Evolutionary conservation across 1,140 invertebrate genomes (phyloP), one percentile per base, ranked within the genome.

Genomic region (Triops longicaudatus): DNA sequence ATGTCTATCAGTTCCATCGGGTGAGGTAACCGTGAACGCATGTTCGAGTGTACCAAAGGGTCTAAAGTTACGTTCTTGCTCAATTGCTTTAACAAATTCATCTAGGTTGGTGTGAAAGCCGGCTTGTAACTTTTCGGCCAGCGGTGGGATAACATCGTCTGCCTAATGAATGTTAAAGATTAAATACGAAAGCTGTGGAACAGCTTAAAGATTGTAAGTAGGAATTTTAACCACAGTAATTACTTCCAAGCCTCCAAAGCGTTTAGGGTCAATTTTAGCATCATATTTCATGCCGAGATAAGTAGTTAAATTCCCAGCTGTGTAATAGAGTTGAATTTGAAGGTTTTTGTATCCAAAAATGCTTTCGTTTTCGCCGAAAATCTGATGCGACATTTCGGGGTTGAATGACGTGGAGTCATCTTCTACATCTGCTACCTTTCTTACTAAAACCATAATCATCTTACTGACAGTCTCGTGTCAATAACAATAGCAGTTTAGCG

Each of bases 331-430:
- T 73, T 91, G 88, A 7, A 98, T 89, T 78, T 87, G 87, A 27
- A 97, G 85, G 82, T 94, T 90, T 83, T 91, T 89, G 82, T 97
- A 98, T 22, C 96, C 96, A 87, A 97, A 97, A 83, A 98, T 96
- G 78, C 89, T 92, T 85, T 98, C 96, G 81, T 91, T 88, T 81
- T 96, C 93, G 27, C 95, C 95, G 86, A 97, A 98, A 22, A 97
- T 88, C 85, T 98, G 95, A 87, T 98, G 94, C 74, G 93, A 92
- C 93, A 97, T 96, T 74, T 92, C 91, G 9, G 95, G 93, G 73
- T 89, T 87, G 83, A 97, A 97, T 17, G 85, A 86, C 9, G 85
- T 85, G n/a, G 86, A 84, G 41, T 92, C 89, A 84, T 93, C 87
- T 79, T 92, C 88, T 26, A 96, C 82, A 83, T 95, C 93, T 26